Conservation (phyloP, 2,113 vertebrate species). For the Pionites leucogaster region DNA sequence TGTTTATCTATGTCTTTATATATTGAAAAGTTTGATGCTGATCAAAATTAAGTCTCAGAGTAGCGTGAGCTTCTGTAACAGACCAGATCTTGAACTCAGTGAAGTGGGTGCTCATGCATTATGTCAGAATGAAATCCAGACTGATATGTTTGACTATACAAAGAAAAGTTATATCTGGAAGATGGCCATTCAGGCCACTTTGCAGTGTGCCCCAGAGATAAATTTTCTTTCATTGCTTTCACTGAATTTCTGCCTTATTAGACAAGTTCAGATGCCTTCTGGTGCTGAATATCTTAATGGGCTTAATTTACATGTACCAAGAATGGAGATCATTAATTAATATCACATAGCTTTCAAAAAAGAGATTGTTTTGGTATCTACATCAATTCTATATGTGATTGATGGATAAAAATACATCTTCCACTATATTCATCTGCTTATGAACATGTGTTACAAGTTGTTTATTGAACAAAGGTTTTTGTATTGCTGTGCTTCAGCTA, state of each 20-base stretch:
- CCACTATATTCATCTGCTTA: neutral
- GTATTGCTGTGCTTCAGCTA: neutral
- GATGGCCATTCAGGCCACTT: neutral
- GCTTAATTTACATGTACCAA: neutral
- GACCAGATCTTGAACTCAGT: neutral
- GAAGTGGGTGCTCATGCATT: neutral
- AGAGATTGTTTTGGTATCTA: neutral
- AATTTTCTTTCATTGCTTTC: neutral
- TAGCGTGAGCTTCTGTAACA: fast-evolving
- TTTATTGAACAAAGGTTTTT: neutral
- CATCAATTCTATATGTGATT: neutral
- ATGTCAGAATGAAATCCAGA: neutral
- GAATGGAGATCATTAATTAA: neutral
- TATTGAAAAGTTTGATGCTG: neutral
- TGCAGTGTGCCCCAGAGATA: neutral
- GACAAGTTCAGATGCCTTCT: neutral
- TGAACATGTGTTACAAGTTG: neutral
- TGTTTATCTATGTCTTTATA: neutral
- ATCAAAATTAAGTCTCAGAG: neutral
- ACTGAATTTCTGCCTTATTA: neutral
- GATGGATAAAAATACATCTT: neutral
- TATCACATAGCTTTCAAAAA: neutral
- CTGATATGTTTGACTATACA: neutral
- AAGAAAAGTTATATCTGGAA: neutral
- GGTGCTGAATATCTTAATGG: neutral